Percentiles rank a stretch among this genome's conserved stretches.
Evolutionary conservation across 2,888 invertebrate genomes (phyloP).

Genomic region (Callinectes sapidus): DNA sequence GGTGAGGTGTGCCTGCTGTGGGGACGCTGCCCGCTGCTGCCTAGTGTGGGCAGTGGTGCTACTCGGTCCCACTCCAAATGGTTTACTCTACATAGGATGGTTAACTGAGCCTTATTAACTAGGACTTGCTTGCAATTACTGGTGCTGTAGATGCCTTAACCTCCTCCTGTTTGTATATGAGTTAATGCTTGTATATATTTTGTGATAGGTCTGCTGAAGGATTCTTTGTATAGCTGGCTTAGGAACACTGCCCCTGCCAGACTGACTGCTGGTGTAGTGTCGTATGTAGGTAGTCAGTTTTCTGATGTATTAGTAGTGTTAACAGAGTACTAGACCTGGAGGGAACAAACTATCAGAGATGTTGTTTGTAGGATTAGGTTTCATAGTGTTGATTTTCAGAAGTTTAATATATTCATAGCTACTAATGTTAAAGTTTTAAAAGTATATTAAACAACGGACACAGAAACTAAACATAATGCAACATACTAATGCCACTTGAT

Average conservation of each 20-base stretch:
- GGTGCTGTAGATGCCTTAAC: conserved; percentile 61
- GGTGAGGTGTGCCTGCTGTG: not conserved
- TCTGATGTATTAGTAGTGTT: not conserved
- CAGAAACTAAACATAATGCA: not conserved
- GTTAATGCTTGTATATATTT: conserved; percentile 42
- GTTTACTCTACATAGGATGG: not conserved
- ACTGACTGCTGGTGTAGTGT: not conserved
- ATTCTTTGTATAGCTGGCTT: not conserved
- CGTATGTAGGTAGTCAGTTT: not conserved
- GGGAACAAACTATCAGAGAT: conserved; percentile 6
- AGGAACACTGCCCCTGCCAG: conserved; percentile 4
- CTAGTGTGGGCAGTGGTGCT: conserved; percentile 10
- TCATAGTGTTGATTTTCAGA: not conserved
- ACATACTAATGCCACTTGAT: not conserved
- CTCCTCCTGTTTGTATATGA: conserved; percentile 44
- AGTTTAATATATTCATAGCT: conserved; percentile 38
- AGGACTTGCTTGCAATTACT: conserved; percentile 51
- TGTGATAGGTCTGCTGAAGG: conserved; percentile 6
- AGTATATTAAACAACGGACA: not conserved
- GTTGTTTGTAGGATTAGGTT: not conserved
- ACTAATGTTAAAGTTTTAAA: conserved; percentile 24
- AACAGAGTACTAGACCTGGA: not conserved
- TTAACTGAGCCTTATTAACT: conserved; percentile 14
- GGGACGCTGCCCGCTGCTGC: not conserved
- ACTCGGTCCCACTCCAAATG: not conserved